Evolutionary conservation across 2,797 vertebrate species (phyloP).

Genomic region (Eidolon dupreanum): DNA sequence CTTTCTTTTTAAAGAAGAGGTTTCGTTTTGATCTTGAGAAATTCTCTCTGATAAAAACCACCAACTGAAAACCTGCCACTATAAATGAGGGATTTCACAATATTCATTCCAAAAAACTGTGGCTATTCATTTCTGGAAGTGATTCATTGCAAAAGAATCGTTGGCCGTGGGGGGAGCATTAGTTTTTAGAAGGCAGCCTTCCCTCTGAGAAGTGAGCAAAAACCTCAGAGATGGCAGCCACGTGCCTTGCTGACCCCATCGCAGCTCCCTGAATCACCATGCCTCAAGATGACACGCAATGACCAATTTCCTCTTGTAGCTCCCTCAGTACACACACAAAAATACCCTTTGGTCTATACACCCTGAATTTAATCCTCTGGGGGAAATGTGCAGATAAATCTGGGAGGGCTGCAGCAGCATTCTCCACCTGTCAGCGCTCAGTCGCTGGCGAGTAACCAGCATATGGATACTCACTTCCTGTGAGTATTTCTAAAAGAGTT

Average conservation of each 20-base stretch:
- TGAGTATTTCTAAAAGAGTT: conserved; percentile 73
- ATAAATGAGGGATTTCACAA: conserved; percentile 85
- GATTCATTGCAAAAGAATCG: conserved; percentile 87
- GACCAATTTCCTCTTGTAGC: conserved; percentile 82
- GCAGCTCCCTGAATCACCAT: conserved; percentile 84
- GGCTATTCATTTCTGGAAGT: conserved; percentile 88
- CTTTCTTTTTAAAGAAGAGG: conserved; percentile 65
- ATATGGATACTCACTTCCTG: conserved; percentile 78
- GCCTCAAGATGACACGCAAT: conserved; percentile 79
- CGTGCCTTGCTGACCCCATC: conserved; percentile 81
- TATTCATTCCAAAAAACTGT: conserved; percentile 87
- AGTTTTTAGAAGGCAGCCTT: conserved; percentile 75
- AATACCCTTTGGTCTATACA: background rate
- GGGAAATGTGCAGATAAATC: conserved; percentile 78
- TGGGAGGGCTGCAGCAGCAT: conserved; percentile 47
- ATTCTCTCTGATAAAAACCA: conserved; percentile 85
- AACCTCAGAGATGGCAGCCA: conserved; percentile 79
- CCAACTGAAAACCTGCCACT: conserved; percentile 85
- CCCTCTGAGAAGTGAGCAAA: conserved; percentile 81
- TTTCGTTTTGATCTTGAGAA: conserved; percentile 82
- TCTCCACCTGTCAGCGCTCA: conserved; percentile 85
- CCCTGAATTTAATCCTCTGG: conserved; percentile 71
- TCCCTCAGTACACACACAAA: conserved; percentile 57
- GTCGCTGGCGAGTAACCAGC: conserved; percentile 83
- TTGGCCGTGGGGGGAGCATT: conserved; percentile 59